Conservation (phyloP, 2,888 invertebrate species). For the Sarcophaga variegata region DNA sequence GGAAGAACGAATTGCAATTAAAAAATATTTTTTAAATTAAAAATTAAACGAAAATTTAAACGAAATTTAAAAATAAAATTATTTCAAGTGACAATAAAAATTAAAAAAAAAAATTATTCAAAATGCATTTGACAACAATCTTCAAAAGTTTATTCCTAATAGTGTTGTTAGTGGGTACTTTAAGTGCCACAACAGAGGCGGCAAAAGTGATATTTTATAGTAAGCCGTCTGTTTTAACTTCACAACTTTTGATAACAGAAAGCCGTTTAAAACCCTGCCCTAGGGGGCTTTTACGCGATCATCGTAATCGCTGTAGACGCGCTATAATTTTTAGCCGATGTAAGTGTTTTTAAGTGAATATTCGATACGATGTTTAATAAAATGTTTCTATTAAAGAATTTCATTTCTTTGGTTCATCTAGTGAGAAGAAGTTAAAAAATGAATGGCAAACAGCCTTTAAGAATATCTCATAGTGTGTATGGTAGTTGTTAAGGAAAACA, state of each 20-base stretch:
- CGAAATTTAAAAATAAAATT: background rate
- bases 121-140: background rate
- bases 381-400: background rate
- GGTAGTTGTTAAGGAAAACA: background rate
- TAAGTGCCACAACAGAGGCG: constrained; percentile 64
- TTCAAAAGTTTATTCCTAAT: constrained; percentile 63
- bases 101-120: background rate
- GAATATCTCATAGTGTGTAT: constrained; percentile 10
- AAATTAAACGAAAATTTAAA: no score
- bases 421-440: constrained; percentile 17
- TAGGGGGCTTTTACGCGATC: constrained; percentile 76
- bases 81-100: no score
- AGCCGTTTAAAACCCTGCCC: constrained; percentile 74
- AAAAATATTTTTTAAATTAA: no score
- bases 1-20: no score
- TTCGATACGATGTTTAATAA: background rate
- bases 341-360: constrained; percentile 56
- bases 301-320: constrained; percentile 77
- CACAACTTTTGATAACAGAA: constrained; percentile 75
- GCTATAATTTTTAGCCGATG: constrained; percentile 74
- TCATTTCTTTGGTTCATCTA: constrained; percentile 17
- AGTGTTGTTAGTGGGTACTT: constrained; percentile 70
- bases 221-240: constrained; percentile 71
- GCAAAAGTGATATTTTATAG: constrained; percentile 76
- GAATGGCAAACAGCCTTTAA: background rate